phyloP scores from a whole-genome alignment of 2,797 vertebrate genomes.

The Sebastiscus tertius region DNA sequence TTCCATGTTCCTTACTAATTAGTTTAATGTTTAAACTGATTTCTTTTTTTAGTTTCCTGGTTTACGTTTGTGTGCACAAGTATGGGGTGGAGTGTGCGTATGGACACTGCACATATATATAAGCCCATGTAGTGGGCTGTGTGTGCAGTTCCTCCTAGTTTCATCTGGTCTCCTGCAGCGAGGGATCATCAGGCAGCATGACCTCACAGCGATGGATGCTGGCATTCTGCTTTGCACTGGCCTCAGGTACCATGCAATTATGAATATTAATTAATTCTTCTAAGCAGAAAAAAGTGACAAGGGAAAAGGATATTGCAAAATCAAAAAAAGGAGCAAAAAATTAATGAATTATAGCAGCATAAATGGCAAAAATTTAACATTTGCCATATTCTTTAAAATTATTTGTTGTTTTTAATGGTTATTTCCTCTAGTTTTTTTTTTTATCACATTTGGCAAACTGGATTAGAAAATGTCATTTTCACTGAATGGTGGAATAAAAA shows the following conservation, averaged over 20 bases:
- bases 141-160: background rate
- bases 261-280: background rate
- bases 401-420: background rate
- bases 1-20: background rate
- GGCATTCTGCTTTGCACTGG: conserved; percentile 30
- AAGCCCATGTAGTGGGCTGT: background rate
- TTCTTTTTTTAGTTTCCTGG: conserved; percentile 58
- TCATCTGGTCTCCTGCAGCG: background rate
- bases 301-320: background rate
- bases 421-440: background rate
- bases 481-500: background rate
- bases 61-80: background rate
- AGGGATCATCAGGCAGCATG: conserved; percentile 43
- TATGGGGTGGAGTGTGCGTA: background rate
- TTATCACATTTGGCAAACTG: background rate
- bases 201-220: conserved; percentile 22
- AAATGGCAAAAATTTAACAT: background rate
- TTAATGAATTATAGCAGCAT: background rate
- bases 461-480: too few species aligned
- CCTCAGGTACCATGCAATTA: conserved; percentile 53
- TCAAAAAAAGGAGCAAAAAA: background rate
- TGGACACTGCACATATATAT: conserved; percentile 45
- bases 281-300: background rate
- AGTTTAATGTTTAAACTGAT: conserved; percentile 51
- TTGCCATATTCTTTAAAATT: background rate